A percentile compares a stretch with the other conserved stretches of the same genome.
phyloP scores from a whole-genome alignment of 2,113 vertebrate genomes.

The Oncorhynchus masou region DNA sequence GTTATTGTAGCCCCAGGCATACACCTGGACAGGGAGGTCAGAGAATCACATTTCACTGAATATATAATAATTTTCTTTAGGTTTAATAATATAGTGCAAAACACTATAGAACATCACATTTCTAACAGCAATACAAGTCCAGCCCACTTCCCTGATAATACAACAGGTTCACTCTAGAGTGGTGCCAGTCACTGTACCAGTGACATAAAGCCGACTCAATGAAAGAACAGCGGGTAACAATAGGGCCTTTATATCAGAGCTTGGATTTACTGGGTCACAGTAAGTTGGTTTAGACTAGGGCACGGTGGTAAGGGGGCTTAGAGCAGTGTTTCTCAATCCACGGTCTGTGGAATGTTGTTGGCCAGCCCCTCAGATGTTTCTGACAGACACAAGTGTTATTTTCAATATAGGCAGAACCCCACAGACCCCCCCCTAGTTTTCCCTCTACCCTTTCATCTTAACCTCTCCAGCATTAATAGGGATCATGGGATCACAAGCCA shows the following conservation, averaged over 20 bases:
- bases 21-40: constrained; percentile 57
- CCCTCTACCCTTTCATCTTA: background rate
- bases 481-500: too few species aligned
- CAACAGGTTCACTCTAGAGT: background rate
- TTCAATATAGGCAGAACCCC: too few species aligned
- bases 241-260: constrained; percentile 13
- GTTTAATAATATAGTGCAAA: too few species aligned
- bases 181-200: background rate
- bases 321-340: constrained; percentile 3
- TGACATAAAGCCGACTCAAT: background rate
- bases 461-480: too few species aligned
- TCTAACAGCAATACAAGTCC: too few species aligned
- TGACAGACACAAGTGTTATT: too few species aligned
- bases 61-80: background rate
- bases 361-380: too few species aligned
- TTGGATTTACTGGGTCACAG: constrained; percentile 18
- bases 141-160: too few species aligned
- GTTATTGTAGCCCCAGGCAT: constrained; percentile 97
- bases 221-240: constrained; percentile 8
- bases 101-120: too few species aligned
- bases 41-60: background rate
- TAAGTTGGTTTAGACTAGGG: constrained; percentile 14
- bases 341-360: too few species aligned
- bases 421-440: too few species aligned
- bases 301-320: constrained; percentile 21